Evolutionary conservation across 2,888 invertebrate species (phyloP).

Genomic region (Zhuqinia jingwanae): DNA sequence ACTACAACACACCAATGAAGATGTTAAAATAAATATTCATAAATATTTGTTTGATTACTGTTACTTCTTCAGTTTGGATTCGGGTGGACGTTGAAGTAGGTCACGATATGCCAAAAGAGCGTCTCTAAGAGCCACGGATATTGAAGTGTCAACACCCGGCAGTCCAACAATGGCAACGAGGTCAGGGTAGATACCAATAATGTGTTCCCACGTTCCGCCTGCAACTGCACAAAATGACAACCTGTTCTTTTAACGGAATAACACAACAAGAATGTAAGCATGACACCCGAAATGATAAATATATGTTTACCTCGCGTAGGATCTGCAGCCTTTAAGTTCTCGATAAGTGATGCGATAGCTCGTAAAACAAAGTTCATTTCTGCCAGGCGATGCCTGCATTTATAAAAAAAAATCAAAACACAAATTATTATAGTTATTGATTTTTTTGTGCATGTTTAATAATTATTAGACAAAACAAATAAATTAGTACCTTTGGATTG

Average conservation of each 20-base stretch:
- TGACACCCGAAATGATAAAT: background rate
- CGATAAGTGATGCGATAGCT: slow-evolving; percentile 94
- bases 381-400: slow-evolving; percentile 95
- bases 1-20: background rate
- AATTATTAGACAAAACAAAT: too few relatives aligned
- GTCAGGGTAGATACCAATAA: slow-evolving; percentile 94
- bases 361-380: slow-evolving; percentile 98
- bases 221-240: slow-evolving; percentile 85
- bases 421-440: too few relatives aligned
- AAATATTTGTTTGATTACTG: background rate
- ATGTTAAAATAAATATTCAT: too few relatives aligned
- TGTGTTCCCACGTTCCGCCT: slow-evolving; percentile 94
- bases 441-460: too few relatives aligned
- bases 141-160: slow-evolving; percentile 84
- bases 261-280: too few relatives aligned
- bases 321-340: slow-evolving; percentile 95
- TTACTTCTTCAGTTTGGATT: slow-evolving; percentile 45
- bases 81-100: slow-evolving; percentile 86
- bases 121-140: slow-evolving; percentile 88
- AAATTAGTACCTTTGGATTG: slow-evolving; percentile 87
- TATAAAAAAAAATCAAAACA: too few relatives aligned
- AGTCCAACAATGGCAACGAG: slow-evolving; percentile 90
- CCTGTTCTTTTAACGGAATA: slow-evolving; percentile 46
- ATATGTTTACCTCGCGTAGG: slow-evolving; percentile 87
- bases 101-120: slow-evolving; percentile 94